These are phyloP conservation scores for Saccopteryx leptura DNA, from an alignment of 2,113 vertebrate species.

Conservation along the genomic window DNA sequence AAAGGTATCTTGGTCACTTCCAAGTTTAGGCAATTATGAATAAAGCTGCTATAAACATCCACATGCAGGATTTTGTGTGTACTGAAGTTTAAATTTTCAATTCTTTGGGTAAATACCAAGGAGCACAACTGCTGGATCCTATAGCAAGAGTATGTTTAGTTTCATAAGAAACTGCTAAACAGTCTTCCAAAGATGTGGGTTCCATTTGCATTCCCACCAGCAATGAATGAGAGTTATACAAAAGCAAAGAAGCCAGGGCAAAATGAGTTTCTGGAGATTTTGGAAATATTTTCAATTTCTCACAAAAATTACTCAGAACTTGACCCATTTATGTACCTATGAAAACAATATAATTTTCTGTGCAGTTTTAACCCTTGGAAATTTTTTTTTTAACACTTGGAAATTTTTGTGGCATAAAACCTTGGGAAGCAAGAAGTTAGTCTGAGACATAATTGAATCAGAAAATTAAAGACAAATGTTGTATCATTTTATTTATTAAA, in stretches of 20 bases:
- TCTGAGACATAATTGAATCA: conserved; percentile 47
- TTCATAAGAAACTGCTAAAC: background rate
- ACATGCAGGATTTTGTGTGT: no score
- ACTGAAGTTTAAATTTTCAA: background rate
- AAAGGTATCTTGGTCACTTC: no score
- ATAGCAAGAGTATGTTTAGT: background rate
- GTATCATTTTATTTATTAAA: conserved; percentile 70
- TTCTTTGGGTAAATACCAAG: background rate
- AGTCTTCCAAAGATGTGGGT: background rate
- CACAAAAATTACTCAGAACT: conserved; percentile 24
- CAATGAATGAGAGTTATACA: background rate
- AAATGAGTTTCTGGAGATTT: background rate
- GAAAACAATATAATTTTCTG: conserved; percentile 20
- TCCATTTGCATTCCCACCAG: background rate
- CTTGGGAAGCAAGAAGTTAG: conserved; percentile 47
- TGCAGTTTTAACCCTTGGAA: conserved; percentile 1
- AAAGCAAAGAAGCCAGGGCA: background rate
- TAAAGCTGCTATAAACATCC: no score
- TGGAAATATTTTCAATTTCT: conserved; percentile 20
- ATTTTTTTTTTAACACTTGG: background rate
- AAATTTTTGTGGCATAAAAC: background rate
- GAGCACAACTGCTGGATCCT: background rate
- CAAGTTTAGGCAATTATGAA: no score
- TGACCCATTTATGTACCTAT: background rate
- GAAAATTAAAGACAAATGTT: conserved; percentile 50